phyloP scores from a whole-genome alignment of 2,113 vertebrate species.

The Crotalus horridus region DNA sequence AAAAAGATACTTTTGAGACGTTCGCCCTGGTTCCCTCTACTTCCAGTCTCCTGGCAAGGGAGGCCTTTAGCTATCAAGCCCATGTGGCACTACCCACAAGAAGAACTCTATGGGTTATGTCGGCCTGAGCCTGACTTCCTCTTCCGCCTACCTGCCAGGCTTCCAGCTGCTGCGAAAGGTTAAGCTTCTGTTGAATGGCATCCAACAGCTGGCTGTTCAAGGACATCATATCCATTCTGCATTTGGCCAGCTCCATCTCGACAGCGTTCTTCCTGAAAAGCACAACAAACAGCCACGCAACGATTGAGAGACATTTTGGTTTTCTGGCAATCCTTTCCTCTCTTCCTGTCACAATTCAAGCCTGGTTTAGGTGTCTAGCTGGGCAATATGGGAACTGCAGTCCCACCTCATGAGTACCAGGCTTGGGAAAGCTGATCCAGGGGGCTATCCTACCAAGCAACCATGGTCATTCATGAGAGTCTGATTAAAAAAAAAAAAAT shows the following conservation, averaged over 20 bases:
- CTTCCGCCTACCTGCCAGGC: constrained; percentile 91
- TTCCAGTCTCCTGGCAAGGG: background rate
- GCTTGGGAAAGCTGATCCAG: background rate
- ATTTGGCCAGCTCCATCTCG: constrained; percentile 93
- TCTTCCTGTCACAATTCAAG: background rate
- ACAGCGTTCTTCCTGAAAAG: constrained; percentile 88
- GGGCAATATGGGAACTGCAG: background rate
- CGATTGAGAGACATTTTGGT: background rate
- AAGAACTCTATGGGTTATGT: background rate
- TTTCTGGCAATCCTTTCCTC: background rate
- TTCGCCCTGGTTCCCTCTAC: background rate
- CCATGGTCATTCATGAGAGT: background rate
- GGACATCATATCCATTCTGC: constrained; percentile 97
- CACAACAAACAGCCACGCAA: background rate
- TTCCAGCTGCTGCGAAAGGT: constrained; percentile 97
- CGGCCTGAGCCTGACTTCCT: background rate
- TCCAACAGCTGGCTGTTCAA: constrained; percentile 95
- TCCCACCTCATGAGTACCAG: background rate
- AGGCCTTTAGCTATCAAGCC: background rate
- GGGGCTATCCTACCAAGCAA: background rate
- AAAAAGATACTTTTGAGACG: background rate
- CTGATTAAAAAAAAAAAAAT: background rate
- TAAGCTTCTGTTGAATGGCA: constrained; percentile 98
- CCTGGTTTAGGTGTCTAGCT: background rate
- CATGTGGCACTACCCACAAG: background rate